A percentile compares a stretch with the other conserved stretches of the same genome.
Evolutionary conservation across 2,113 vertebrate species (phyloP).

Genomic region (Jacana jacana): DNA sequence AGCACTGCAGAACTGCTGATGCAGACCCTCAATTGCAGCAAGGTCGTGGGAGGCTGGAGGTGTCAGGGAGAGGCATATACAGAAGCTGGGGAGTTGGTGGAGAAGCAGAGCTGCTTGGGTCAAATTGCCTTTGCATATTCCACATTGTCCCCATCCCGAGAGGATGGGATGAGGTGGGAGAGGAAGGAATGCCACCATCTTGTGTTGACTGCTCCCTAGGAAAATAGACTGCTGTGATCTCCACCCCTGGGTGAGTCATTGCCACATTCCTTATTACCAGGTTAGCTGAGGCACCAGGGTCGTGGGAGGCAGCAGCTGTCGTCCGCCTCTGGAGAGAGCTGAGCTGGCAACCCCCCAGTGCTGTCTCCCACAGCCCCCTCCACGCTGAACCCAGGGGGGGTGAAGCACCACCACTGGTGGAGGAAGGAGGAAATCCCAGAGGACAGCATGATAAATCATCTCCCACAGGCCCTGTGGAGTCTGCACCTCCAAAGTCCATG

Average conservation of each 20-base stretch:
- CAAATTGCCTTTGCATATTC: not conserved
- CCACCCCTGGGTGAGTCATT: not conserved
- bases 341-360: not conserved
- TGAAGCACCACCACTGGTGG: rapidly evolving
- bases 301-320: not conserved
- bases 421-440: not conserved
- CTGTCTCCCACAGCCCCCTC: rapidly evolving
- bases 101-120: not conserved
- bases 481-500: not conserved
- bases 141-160: not conserved
- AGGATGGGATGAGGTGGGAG: not conserved
- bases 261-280: not conserved
- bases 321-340: not conserved
- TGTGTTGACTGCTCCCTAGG: not conserved
- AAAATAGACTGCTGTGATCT: not conserved
- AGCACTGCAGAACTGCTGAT: not conserved
- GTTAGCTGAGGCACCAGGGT: not conserved
- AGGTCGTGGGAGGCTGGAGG: not conserved
- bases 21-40: not conserved
- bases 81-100: rapidly evolving
- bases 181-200: not conserved
- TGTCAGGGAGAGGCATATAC: not conserved
- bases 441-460: not conserved
- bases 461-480: not conserved
- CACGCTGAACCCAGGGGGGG: not conserved